phyloP scores from a whole-genome alignment of 1,140 invertebrate genomes.

The Fopius arisanus region DNA sequence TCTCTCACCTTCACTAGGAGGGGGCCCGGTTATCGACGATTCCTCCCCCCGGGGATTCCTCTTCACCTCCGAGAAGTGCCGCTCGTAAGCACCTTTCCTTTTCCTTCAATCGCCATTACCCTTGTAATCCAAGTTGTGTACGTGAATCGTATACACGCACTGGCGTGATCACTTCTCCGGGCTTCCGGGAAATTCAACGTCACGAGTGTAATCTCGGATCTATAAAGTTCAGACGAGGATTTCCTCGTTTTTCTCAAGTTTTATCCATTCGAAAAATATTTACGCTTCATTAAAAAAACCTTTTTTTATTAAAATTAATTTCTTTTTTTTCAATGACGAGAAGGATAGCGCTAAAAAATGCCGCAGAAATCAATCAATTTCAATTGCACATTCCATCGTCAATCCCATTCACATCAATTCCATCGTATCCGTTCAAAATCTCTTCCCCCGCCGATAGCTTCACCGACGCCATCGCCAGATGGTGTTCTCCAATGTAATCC shows the following conservation, averaged over 20 bases:
- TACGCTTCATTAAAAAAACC: too few relatives aligned
- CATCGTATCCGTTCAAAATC: too few relatives aligned
- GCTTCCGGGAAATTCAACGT: conserved; percentile 16
- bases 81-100: not conserved
- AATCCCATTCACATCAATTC: too few relatives aligned
- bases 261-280: not conserved
- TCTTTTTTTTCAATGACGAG: too few relatives aligned
- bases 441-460: not conserved
- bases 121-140: not conserved
- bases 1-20: conserved; percentile 3
- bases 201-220: not conserved
- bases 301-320: too few relatives aligned
- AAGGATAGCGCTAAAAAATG: not conserved
- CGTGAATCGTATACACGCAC: not conserved
- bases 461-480: not conserved
- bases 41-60: not conserved
- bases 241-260: not conserved
- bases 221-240: not conserved
- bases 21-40: not conserved
- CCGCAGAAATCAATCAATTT: not conserved
- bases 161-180: not conserved
- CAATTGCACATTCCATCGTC: too few relatives aligned
- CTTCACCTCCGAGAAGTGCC: not conserved
- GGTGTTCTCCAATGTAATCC: not conserved
- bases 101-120: not conserved